Conservation (phyloP, 2,888 invertebrate genomes). For the Hyposoter dolosus region DNA sequence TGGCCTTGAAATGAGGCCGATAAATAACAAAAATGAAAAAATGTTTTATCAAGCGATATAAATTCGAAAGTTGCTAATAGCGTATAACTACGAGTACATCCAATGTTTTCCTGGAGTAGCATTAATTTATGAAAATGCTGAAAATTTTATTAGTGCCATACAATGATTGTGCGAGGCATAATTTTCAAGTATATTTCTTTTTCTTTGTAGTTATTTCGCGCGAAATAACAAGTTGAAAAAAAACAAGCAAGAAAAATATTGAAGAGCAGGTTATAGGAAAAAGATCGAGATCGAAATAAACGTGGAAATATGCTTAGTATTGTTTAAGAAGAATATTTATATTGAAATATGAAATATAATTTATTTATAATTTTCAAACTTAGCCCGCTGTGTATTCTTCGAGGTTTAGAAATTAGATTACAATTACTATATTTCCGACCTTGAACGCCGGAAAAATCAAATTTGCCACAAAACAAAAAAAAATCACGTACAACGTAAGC, state of each 20-base stretch:
- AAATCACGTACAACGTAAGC: slow-evolving; percentile 46
- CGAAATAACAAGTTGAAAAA: slow-evolving; percentile 27
- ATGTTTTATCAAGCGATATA: slow-evolving; percentile 17
- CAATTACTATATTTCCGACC: slow-evolving; percentile 29
- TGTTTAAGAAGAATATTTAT: slow-evolving; percentile 20
- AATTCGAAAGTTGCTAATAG: background rate
- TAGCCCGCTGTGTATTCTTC: slow-evolving; percentile 11
- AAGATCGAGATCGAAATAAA: background rate
- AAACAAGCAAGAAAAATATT: background rate
- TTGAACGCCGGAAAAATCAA: slow-evolving; percentile 9
- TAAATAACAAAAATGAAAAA: background rate
- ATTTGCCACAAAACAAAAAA: slow-evolving; percentile 16
- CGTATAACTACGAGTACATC: slow-evolving; percentile 22
- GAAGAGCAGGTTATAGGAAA: background rate
- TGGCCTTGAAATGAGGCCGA: too few species aligned
- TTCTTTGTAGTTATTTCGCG: slow-evolving; percentile 13
- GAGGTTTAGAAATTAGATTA: slow-evolving; percentile 9
- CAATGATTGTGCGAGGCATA: slow-evolving; percentile 41
- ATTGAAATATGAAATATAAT: slow-evolving; percentile 26
- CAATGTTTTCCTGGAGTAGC: slow-evolving; percentile 39
- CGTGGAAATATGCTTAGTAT: slow-evolving; percentile 40
- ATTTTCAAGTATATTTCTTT: slow-evolving; percentile 36
- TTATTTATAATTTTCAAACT: slow-evolving; percentile 22
- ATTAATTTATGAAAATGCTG: slow-evolving; percentile 10
- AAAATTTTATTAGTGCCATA: slow-evolving; percentile 49